Base-by-base conservation (phyloP, 2,888 invertebrate genomes). In the Pinctada fucata region DNA sequence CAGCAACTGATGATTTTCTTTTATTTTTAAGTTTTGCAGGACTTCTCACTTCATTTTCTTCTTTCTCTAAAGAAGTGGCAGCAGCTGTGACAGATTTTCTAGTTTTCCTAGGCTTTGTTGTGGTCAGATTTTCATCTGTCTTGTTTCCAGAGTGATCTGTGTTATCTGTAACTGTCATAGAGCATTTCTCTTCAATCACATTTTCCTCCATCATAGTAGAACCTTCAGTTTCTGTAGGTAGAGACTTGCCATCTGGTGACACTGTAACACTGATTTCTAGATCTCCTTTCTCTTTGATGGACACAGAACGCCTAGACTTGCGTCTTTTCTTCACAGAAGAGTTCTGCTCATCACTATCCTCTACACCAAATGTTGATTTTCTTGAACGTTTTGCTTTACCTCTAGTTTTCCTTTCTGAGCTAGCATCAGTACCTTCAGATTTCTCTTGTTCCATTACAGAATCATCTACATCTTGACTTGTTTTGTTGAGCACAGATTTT, bases 301-400 rank as follows among this genome's bases (percentile, higher is more conserved):
- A 67, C 5, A 76, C 67, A 67, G 77, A 77, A 49, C 72, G 45
- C 16, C 77, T 65, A 4, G 72, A 66, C 31, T 67, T 77, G 50
- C 77, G 72, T 51, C 77, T 66, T 48, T 51, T 70, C 58, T 58
- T 58, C 58, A 58, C 58, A 10, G 6, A 10, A 10, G 58, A 6
- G 6, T 10, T 13, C 6, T 58, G 8, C 13, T 58, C 58, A 58
- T 58, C 58, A 58, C 6, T 13, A 13, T 58, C 58, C 13, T 58
- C 58, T 10, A 13, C 8, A 6, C 58, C 58, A 58, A 58, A 58
- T 58, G 58, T 58, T 10, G 58, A 58, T 10, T 6, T 58, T 58
- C 58, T 58, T 58, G 58, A 58, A 10, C 58, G 58, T 13, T 58
- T 58, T 58, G 58, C 6, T 58, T 10, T 47, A 65, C 58, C 10